Conservation (phyloP, 2,888 invertebrate species). For the Hoplodrina ambigua region DNA sequence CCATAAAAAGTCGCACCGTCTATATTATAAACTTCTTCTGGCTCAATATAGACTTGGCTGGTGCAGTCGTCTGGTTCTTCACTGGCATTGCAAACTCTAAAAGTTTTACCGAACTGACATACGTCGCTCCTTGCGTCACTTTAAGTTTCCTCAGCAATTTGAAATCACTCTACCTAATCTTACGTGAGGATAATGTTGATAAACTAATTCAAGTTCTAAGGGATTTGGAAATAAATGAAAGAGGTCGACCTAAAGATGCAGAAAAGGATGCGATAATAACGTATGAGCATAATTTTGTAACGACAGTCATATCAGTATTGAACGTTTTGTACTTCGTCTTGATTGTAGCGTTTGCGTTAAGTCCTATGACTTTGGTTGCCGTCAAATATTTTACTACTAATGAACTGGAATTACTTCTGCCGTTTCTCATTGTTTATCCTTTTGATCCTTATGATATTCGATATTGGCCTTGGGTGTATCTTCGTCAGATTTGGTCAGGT, state of each 20-base stretch:
- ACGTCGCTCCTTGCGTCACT: constrained; percentile 71
- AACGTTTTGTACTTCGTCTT: constrained; percentile 68
- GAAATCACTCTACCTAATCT: constrained; percentile 64
- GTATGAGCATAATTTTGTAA: constrained; percentile 68
- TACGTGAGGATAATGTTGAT: constrained; percentile 61
- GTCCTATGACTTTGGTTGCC: constrained; percentile 69
- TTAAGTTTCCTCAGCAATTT: constrained; percentile 62
- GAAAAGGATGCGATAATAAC: constrained; percentile 65
- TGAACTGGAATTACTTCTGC: constrained; percentile 70
- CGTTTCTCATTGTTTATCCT: constrained; percentile 77
- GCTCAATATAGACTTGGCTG: constrained; percentile 68
- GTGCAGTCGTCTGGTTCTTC: constrained; percentile 70
- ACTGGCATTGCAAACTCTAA: constrained; percentile 65
- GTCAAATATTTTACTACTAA: constrained; percentile 71
- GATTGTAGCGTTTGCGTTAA: constrained; percentile 66
- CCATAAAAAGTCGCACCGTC: constrained; percentile 56
- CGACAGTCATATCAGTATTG: constrained; percentile 67
- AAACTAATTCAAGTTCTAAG: constrained; percentile 65
- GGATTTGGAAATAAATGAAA: constrained; percentile 65
- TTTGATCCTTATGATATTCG: constrained; percentile 73
- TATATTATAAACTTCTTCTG: constrained; percentile 71
- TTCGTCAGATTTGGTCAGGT: constrained; percentile 79
- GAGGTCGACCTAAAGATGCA: constrained; percentile 18
- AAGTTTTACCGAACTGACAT: constrained; percentile 70
- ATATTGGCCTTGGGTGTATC: constrained; percentile 77